Conservation (phyloP, 2,113 vertebrate species). For the Phoxinus phoxinus region DNA sequence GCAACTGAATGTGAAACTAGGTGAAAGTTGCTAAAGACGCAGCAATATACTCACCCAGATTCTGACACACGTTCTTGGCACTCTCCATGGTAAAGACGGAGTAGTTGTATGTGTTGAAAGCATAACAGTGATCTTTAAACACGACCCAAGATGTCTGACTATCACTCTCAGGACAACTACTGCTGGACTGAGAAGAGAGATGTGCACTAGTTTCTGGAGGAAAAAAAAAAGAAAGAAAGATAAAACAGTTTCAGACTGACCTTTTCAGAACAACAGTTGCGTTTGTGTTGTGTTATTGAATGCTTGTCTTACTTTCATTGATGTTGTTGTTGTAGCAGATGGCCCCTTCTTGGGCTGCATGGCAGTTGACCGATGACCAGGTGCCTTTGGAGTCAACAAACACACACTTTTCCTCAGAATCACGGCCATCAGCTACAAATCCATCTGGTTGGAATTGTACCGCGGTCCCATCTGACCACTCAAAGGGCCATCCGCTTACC, state of each 20-base stretch:
- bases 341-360: conserved; percentile 79
- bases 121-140: conserved; percentile 84
- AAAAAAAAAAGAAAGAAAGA: not conserved
- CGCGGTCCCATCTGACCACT: conserved; percentile 91
- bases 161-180: conserved; percentile 76
- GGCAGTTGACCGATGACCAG: conserved; percentile 82
- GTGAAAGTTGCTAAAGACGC: not conserved
- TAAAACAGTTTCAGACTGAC: not conserved
- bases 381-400: conserved; percentile 79
- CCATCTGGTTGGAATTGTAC: conserved; percentile 77
- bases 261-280: not conserved
- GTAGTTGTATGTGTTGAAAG: conserved; percentile 85
- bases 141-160: conserved; percentile 80
- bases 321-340: conserved; percentile 83
- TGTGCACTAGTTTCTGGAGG: conserved; percentile 19
- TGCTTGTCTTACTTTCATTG: conserved; percentile 66
- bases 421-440: conserved; percentile 55
- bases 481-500: conserved; percentile 77
- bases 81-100: conserved; percentile 75
- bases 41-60: conserved; percentile 79
- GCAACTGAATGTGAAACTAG: not conserved
- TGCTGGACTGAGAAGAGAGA: conserved; percentile 16
- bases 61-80: conserved; percentile 80
- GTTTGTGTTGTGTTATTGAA: not conserved
- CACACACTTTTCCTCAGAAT: conserved; percentile 79